Conservation (phyloP, 2,113 vertebrate species). For the Tachysurus vachellii region DNA sequence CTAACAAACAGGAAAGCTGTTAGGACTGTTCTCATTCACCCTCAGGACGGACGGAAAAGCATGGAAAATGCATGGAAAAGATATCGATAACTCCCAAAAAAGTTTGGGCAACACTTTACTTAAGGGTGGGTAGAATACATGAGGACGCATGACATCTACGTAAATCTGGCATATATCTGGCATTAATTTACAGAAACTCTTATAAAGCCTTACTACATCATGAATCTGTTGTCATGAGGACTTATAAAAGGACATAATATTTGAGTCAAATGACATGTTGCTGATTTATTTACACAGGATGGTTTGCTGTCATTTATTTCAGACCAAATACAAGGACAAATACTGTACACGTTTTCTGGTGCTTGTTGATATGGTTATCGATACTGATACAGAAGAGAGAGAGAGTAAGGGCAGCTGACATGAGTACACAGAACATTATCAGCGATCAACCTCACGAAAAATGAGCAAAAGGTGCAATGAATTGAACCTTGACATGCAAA, state of each 20-base stretch:
- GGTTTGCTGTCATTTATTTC: background rate
- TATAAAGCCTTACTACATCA: background rate
- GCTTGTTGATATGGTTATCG: background rate
- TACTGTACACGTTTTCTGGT: background rate
- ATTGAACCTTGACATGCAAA: too few relatives aligned
- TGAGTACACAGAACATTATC: background rate
- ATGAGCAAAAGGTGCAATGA: background rate
- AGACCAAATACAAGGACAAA: background rate
- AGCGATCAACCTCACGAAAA: background rate
- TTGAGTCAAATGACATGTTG: background rate
- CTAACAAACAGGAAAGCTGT: slow-evolving; percentile 14
- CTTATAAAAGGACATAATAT: background rate
- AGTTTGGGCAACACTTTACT: background rate
- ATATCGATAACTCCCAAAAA: background rate
- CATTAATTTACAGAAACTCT: background rate
- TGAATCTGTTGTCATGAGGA: background rate
- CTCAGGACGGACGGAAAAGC: background rate
- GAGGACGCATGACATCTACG: background rate
- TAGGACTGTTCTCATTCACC: background rate
- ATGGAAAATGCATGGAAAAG: background rate
- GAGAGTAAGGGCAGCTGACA: background rate
- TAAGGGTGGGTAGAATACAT: background rate
- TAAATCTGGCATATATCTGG: background rate
- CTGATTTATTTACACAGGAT: background rate
- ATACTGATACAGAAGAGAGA: background rate